Conservation (phyloP, 2,797 vertebrate species). For the Myripristis jacobus region DNA sequence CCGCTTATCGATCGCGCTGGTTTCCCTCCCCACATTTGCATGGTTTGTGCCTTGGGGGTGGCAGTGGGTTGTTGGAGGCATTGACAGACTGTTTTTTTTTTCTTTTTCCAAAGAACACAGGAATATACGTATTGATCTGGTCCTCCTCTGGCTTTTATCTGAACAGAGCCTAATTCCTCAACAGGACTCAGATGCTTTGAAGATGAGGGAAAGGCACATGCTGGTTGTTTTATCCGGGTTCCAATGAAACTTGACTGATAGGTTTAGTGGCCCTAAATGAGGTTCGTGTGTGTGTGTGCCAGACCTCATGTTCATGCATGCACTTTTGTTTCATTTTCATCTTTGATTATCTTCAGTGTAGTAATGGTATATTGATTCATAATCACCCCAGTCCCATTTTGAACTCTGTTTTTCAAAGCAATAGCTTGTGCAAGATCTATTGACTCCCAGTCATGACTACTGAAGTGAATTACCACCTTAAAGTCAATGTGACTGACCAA, state of each 20-base stretch:
- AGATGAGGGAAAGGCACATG: conserved; percentile 48
- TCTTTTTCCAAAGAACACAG: conserved; percentile 46
- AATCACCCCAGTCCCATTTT: conserved; percentile 9
- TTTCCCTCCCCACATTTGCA: conserved; percentile 45
- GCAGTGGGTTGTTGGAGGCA: conserved; percentile 45
- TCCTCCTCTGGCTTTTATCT: conserved; percentile 59
- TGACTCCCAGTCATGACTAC: conserved; percentile 29
- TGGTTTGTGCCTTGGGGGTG: conserved; percentile 25
- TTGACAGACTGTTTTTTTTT: conserved; percentile 29
- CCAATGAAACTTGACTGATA: conserved; percentile 43
- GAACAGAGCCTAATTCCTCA: conserved; percentile 55
- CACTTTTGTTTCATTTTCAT: conserved; percentile 17
- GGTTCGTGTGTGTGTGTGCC: neutral
- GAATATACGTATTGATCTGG: conserved; percentile 69
- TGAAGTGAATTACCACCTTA: conserved; percentile 13
- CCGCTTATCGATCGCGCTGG: conserved; percentile 53
- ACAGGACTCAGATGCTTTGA: conserved; percentile 56
- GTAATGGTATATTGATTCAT: conserved; percentile 37
- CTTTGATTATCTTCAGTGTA: conserved; percentile 17
- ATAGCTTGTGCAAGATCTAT: conserved; percentile 3
- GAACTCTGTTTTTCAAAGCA: conserved; percentile 18
- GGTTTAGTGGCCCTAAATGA: conserved; percentile 23
- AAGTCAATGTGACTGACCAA: conserved; percentile 42
- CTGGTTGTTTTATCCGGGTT: conserved; percentile 44
- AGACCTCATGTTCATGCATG: neutral